These are phyloP conservation scores for Imbricaverruca yamaguchii DNA, from an alignment of 2,888 invertebrate genomes.

Conservation along the genomic window DNA sequence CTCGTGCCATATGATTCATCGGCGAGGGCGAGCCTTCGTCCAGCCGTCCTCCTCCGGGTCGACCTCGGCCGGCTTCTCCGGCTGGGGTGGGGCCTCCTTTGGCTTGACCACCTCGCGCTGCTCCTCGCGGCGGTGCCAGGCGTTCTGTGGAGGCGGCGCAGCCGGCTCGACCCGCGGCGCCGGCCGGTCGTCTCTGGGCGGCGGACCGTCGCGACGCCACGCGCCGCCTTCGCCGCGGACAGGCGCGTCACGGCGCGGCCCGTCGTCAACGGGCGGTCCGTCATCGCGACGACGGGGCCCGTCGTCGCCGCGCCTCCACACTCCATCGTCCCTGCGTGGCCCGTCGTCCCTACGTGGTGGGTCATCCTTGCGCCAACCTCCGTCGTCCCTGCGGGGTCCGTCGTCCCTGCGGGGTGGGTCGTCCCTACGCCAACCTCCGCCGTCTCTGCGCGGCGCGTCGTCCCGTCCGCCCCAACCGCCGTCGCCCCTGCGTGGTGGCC, in stretches of 20 bases:
- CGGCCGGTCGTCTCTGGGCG: constrained; percentile 30
- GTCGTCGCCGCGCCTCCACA: constrained; percentile 8
- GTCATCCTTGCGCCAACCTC: constrained; percentile 25
- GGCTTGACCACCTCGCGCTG: constrained; percentile 24
- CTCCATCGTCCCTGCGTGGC: not conserved
- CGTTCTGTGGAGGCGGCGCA: constrained; percentile 24
- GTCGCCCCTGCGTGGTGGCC: constrained; percentile 25
- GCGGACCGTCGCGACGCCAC: constrained; percentile 44
- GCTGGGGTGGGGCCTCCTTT: not conserved
- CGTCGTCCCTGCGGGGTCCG: constrained; percentile 14
- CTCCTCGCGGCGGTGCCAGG: constrained; percentile 23
- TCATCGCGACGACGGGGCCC: constrained; percentile 10
- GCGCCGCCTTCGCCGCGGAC: constrained; percentile 41
- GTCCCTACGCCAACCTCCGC: not conserved
- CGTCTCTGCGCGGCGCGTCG: constrained; percentile 19
- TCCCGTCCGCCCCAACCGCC: constrained; percentile 26
- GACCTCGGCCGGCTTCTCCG: not conserved
- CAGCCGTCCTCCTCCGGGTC: constrained; percentile 25
- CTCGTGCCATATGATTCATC: too few relatives aligned
- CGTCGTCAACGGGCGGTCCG: not conserved
- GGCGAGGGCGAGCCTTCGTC: constrained; percentile 12
- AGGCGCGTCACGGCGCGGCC: constrained; percentile 12
- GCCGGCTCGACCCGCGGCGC: not conserved
- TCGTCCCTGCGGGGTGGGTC: constrained; percentile 25
- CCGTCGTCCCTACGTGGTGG: not conserved